Conservation (phyloP, 35 echinoderm and acorn worm species). For the Apostichopus japonicus region DNA sequence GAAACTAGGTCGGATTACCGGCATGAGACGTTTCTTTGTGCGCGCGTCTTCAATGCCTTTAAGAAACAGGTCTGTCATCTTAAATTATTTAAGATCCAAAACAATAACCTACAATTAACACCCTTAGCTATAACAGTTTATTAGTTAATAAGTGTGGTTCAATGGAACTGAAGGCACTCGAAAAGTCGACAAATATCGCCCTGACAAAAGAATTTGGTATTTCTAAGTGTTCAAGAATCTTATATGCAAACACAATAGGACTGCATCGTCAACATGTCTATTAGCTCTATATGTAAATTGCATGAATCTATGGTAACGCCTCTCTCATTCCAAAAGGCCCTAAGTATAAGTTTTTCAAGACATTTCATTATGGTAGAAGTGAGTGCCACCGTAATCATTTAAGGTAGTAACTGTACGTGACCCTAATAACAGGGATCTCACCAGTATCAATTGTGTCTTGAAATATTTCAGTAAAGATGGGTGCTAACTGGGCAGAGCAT, state of each 20-base stretch:
- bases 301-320: background rate
- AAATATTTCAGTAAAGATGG: background rate
- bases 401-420: background rate
- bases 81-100: slow-evolving; percentile 16
- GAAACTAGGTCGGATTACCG: no score
- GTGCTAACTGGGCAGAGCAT: no score
- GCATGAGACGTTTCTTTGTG: no score
- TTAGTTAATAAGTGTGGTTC: background rate
- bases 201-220: slow-evolving; percentile 20
- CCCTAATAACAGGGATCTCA: slow-evolving; percentile 32
- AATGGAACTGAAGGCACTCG: slow-evolving; percentile 38
- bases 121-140: background rate
- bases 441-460: slow-evolving; percentile 7
- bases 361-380: slow-evolving; percentile 50
- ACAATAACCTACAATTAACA: background rate
- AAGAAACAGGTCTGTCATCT: background rate
- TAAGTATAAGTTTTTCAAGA: slow-evolving; percentile 29
- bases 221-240: slow-evolving; percentile 32
- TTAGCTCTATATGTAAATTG: slow-evolving; percentile 43
- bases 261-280: slow-evolving; percentile 47
- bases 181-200: slow-evolving; percentile 28
- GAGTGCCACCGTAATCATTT: slow-evolving; percentile 49
- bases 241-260: slow-evolving; percentile 1
- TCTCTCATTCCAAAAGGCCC: background rate
- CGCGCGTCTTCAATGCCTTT: background rate